Conservation (phyloP, 2,888 invertebrate genomes). For the Syritta pipiens region DNA sequence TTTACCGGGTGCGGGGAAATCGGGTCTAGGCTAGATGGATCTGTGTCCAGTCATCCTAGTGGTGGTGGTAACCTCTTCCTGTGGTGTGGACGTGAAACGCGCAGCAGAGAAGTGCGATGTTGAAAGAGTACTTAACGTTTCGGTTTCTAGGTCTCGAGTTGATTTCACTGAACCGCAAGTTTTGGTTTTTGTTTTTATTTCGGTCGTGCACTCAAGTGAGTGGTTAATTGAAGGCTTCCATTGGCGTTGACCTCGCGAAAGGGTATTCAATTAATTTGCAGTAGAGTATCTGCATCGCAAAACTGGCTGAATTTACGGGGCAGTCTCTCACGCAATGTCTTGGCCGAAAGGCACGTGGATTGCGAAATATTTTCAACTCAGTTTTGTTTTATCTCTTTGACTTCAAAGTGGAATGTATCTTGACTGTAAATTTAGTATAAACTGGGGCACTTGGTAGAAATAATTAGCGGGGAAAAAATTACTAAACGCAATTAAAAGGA, state of each 20-base stretch:
- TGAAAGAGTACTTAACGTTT: conserved; percentile 14
- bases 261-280: conserved; percentile 11
- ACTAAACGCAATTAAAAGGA: no score
- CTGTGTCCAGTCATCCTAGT: no score
- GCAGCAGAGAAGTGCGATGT: background rate
- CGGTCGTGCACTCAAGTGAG: background rate
- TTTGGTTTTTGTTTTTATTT: conserved; percentile 11
- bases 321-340: no score
- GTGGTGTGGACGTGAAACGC: no score
- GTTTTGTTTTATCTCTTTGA: no score
- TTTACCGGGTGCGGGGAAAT: background rate
- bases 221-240: conserved; percentile 10
- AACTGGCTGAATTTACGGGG: background rate
- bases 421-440: no score
- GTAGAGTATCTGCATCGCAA: background rate
- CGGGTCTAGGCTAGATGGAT: no score
- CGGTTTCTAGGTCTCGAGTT: conserved; percentile 14
- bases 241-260: background rate
- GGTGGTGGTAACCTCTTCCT: background rate
- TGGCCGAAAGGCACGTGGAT: no score
- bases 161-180: conserved; percentile 1
- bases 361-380: no score
- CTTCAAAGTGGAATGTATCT: no score
- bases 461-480: no score
- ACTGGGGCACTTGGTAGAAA: no score